Evolutionary conservation across 2,113 vertebrate genomes (phyloP), one percentile per base, ranked within the genome.

Genomic region (Sander vitreus): DNA sequence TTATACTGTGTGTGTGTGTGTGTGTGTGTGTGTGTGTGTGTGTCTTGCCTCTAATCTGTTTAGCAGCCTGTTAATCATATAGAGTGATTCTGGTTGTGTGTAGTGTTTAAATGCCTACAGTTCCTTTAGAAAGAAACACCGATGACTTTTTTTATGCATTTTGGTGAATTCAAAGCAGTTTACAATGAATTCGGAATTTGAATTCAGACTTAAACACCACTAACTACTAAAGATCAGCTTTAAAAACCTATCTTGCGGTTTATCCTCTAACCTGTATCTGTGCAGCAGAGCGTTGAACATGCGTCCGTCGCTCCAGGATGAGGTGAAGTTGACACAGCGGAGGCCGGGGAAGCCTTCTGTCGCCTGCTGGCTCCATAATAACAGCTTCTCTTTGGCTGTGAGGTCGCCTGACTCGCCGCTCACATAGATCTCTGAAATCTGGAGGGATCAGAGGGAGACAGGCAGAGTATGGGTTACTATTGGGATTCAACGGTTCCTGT

Each of bases 371-470:
- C 97, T 97, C 98, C 98, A 99, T 66, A 99, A 84, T 58, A 99
- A 95, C 90, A 99, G 96, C 92, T 99, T 99, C 90, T 99, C 98
- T 95, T 99, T 99, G 91, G 98, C 98, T 0, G 98, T 99, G 96
- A 99, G 97, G 86, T 99, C 98, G 48, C 96, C 96, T 0, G 96
- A 97, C 86, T 99, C 97, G 11, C 98, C 98, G 0, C 97, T 97
- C 92, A 99, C 98, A 80, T 99, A 99, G 91, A 99, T 99, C 92
- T 99, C 98, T 0, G 98, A 99, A 87, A 99, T 99, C 98, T 99
- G 95, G 0, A 54, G 30, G 53, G 21, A 66, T 55, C 4, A 39
- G 83, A 75, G 39, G 74, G 23, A 62, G 33, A 36, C 21, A 47
- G 27, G 47, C 6, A 23, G 5, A n/a, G 16, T 3, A 2, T 2